Conservation (phyloP, 2,113 vertebrate genomes). For the Boulengeromyrus knoepffleri region DNA sequence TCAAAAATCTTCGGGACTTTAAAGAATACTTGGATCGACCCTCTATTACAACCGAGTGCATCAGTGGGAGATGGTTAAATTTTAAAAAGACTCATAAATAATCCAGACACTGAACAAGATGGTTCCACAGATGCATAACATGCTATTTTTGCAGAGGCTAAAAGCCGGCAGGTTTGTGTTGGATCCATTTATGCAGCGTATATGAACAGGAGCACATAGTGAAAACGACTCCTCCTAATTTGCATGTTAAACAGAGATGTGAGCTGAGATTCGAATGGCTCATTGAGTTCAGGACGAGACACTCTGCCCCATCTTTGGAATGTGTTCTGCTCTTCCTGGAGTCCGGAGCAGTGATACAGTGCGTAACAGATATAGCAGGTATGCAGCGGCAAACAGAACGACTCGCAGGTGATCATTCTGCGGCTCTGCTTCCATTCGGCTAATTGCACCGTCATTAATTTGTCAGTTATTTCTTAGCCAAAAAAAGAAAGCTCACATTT, state of each 20-base stretch:
- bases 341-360: neutral
- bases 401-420: neutral
- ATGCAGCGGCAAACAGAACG: neutral
- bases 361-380: neutral
- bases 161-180: neutral
- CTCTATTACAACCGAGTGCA: neutral
- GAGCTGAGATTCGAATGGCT: conserved; percentile 14
- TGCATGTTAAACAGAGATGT: conserved; percentile 11
- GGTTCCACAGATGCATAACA: neutral
- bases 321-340: neutral
- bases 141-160: neutral
- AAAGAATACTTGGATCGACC: neutral
- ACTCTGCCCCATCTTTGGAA: neutral
- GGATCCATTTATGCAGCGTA: neutral
- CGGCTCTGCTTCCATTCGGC: neutral
- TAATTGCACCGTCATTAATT: neutral
- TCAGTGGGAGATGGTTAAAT: neutral
- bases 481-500: neutral
- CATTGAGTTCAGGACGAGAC: neutral
- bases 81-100: conserved; percentile 1
- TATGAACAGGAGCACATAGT: neutral
- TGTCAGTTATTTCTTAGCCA: neutral
- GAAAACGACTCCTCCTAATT: neutral
- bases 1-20: neutral
- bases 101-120: neutral